These are phyloP conservation scores for Haliclona indistincta DNA, from an alignment of 37 sponge, comb jelly and placozoan species.

Conservation along the genomic window DNA sequence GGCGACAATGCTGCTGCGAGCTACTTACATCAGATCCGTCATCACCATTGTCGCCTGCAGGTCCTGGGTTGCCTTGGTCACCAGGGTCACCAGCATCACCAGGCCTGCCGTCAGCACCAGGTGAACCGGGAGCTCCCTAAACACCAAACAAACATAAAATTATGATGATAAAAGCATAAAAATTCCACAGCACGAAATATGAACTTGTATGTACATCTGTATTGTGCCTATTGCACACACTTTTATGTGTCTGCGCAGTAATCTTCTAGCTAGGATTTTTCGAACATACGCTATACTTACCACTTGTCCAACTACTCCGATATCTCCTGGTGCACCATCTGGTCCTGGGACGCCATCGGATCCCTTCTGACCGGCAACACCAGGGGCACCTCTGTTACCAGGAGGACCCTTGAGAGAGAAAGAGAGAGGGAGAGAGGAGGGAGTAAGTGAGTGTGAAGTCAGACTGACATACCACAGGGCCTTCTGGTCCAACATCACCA, in stretches of 20 bases:
- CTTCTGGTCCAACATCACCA: slow-evolving; percentile 6
- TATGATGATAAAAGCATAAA: too few relatives aligned
- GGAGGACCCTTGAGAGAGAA: slow-evolving; percentile 35
- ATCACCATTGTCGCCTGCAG: slow-evolving; percentile 22
- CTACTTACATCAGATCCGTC: background rate
- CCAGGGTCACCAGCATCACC: slow-evolving; percentile 48
- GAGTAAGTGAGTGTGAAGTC: background rate
- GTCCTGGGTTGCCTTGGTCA: slow-evolving; percentile 45
- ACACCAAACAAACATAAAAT: background rate
- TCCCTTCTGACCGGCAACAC: background rate
- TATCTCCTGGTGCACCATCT: slow-evolving; percentile 42
- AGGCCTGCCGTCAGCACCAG: slow-evolving; percentile 39
- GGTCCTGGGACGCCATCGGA: slow-evolving; percentile 44
- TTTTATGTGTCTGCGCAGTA: too few relatives aligned
- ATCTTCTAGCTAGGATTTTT: background rate
- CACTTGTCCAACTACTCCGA: slow-evolving; percentile 55
- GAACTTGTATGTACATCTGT: too few relatives aligned
- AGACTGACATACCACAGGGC: slow-evolving; percentile 9
- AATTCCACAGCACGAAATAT: too few relatives aligned
- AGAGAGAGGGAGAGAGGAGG: background rate
- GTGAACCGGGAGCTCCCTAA: slow-evolving; percentile 42
- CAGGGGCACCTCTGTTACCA: slow-evolving; percentile 14
- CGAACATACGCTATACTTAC: background rate
- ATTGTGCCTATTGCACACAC: too few relatives aligned
- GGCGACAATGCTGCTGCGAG: background rate